These are phyloP conservation scores for Tenthredo scrophulariae DNA, from an alignment of 2,888 invertebrate species.

Conservation along the genomic window DNA sequence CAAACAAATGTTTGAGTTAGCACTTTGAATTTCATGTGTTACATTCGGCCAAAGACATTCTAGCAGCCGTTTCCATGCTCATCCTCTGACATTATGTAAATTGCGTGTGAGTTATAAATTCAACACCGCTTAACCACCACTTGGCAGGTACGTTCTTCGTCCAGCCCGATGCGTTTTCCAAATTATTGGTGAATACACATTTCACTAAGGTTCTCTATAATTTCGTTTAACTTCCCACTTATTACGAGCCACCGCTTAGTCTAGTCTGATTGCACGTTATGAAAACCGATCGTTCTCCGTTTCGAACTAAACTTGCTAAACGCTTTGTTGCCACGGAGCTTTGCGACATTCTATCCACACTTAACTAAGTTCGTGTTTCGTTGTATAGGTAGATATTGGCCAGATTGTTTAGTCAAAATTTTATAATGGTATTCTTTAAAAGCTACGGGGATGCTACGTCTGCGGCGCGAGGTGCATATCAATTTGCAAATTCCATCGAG, in stretches of 20 bases:
- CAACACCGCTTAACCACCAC: slow-evolving; percentile 30
- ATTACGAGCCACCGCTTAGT: slow-evolving; percentile 51
- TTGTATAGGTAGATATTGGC: neutral
- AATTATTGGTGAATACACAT: slow-evolving; percentile 50
- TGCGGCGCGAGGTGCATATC: slow-evolving; percentile 48
- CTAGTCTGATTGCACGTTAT: slow-evolving; percentile 49
- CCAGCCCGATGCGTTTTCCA: slow-evolving; percentile 47
- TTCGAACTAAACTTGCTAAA: slow-evolving; percentile 36
- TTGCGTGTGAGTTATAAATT: slow-evolving; percentile 42
- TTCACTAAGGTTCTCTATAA: slow-evolving; percentile 33
- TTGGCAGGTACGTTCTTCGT: slow-evolving; percentile 9
- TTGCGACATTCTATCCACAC: slow-evolving; percentile 31
- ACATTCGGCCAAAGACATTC: slow-evolving; percentile 24
- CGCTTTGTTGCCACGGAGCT: slow-evolving; percentile 35
- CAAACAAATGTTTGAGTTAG: neutral
- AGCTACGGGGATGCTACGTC: slow-evolving; percentile 21
- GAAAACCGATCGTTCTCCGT: slow-evolving; percentile 37
- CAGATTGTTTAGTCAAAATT: slow-evolving; percentile 34
- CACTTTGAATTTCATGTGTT: neutral
- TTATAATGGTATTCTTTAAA: slow-evolving; percentile 15
- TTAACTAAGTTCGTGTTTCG: neutral
- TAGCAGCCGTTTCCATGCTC: neutral
- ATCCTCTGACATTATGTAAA: slow-evolving; percentile 30
- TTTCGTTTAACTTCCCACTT: slow-evolving; percentile 51
- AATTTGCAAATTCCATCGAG: slow-evolving; percentile 53